Evolutionary conservation across 2,113 vertebrate species (phyloP).

Genomic region (Cheirogaleus medius): DNA sequence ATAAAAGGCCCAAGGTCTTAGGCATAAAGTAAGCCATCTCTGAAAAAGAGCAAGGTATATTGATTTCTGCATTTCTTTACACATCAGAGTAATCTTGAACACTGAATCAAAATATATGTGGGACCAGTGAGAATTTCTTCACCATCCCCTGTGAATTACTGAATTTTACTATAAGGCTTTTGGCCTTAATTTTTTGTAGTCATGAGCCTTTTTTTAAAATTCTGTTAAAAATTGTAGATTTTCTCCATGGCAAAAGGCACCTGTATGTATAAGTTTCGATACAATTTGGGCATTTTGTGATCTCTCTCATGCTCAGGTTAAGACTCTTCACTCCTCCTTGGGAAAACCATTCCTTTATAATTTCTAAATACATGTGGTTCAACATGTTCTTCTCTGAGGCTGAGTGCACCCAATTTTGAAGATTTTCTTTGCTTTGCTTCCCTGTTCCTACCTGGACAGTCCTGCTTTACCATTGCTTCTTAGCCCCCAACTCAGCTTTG

Average conservation of each 20-base stretch:
- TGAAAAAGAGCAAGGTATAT: background rate
- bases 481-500: background rate
- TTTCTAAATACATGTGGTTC: background rate
- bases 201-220: background rate
- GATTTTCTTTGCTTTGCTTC: background rate
- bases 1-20: background rate
- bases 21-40: background rate
- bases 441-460: background rate
- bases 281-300: background rate
- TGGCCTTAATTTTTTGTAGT: background rate
- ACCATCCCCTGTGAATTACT: background rate
- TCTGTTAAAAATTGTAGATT: background rate
- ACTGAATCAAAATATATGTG: background rate
- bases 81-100: background rate
- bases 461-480: background rate
- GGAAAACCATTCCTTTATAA: background rate
- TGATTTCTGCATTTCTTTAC: background rate
- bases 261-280: background rate
- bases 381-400: background rate
- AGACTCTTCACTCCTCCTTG: background rate
- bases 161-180: background rate
- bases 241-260: background rate
- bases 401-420: background rate
- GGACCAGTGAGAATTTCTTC: background rate
- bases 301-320: background rate